Evolutionary conservation across 1,140 invertebrate genomes (phyloP).

Genomic region (Aphis craccivora): DNA sequence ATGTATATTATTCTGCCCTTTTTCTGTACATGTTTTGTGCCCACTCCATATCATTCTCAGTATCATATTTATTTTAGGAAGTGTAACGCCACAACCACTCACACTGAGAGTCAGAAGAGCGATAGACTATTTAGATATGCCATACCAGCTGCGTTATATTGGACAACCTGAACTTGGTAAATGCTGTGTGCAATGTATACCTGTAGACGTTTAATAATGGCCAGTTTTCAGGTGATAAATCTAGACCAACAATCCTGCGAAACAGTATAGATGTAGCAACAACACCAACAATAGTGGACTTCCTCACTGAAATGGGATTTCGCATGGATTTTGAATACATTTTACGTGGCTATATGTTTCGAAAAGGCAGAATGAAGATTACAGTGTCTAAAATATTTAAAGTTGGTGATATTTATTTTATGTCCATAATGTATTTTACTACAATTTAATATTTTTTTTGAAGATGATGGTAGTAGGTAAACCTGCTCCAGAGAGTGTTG

Average conservation of each 20-base stretch:
- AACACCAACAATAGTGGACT: slow-evolving; percentile 87
- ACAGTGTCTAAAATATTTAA: slow-evolving; percentile 95
- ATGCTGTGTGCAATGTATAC: neutral
- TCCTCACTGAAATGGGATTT: slow-evolving; percentile 90
- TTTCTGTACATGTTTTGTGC: neutral
- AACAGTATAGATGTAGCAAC: slow-evolving; percentile 92
- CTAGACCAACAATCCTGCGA: slow-evolving; percentile 85
- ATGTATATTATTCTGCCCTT: neutral
- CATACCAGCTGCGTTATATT: slow-evolving; percentile 88
- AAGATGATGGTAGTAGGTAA: slow-evolving; percentile 71
- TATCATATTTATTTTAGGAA: slow-evolving; percentile 64
- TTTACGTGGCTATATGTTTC: slow-evolving; percentile 92
- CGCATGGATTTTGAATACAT: slow-evolving; percentile 93
- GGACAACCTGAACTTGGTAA: slow-evolving; percentile 83
- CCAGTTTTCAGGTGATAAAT: slow-evolving; percentile 74
- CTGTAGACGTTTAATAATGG: slow-evolving; percentile 47
- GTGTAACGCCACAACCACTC: slow-evolving; percentile 68
- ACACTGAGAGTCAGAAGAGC: slow-evolving; percentile 79
- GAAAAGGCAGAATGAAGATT: slow-evolving; percentile 96
- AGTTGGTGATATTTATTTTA: slow-evolving; percentile 62
- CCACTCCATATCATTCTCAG: neutral
- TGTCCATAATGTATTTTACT: neutral
- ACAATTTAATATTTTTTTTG: slow-evolving; percentile 4
- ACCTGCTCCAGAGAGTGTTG: slow-evolving; percentile 72
- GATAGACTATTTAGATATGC: slow-evolving; percentile 77